Evolutionary conservation across 1,140 invertebrate genomes (phyloP), one percentile per base, ranked within the genome.

Genomic region (Venturia canescens): DNA sequence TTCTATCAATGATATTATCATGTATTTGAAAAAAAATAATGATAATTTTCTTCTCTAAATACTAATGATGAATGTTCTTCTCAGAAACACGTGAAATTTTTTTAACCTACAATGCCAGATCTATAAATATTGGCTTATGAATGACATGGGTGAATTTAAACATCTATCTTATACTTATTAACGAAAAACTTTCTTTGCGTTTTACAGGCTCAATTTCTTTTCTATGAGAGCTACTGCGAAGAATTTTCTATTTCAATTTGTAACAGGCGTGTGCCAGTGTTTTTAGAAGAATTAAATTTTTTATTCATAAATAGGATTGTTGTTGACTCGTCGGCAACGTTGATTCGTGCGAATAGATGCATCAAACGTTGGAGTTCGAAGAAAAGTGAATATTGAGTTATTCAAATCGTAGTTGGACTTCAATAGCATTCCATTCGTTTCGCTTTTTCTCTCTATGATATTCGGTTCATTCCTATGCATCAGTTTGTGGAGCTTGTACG

Each of bases 81-180:
- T 85, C 83, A 79, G 84, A 84, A 85, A 85, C 77, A 82, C 85
- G 79, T 85, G 71, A 83, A 80, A 83, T 82, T 83, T 79, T 78
- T 85, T 83, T 84, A 74, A 86, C 79, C 86, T 87, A 72, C 23
- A 80, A 50, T 69, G 44, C 70, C 38, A 74, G n/a, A 74, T 74
- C 23, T 53, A 31, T 74, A 3, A 31, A 16, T 29, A 0, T 31
- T 74, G n/a, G 31, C 18, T 57, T 27, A 29, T 74, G 23, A 6
- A 80, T 83, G 72, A 82, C 75, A 79, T 82, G 70, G 83, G 84
- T 79, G 84, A 44, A 66, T 70, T 82, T 83, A 82, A 79, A 86
- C 83, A 78, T 81, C 48, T 85, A 84, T 83, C 48, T 67, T 83
- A 34, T 76, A 48, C 1, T 66, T 87, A 87, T 87, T 53, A 86